These are phyloP conservation scores for Xiphophorus maculatus DNA, from an alignment of 2,113 vertebrate genomes.

Conservation along the genomic window DNA sequence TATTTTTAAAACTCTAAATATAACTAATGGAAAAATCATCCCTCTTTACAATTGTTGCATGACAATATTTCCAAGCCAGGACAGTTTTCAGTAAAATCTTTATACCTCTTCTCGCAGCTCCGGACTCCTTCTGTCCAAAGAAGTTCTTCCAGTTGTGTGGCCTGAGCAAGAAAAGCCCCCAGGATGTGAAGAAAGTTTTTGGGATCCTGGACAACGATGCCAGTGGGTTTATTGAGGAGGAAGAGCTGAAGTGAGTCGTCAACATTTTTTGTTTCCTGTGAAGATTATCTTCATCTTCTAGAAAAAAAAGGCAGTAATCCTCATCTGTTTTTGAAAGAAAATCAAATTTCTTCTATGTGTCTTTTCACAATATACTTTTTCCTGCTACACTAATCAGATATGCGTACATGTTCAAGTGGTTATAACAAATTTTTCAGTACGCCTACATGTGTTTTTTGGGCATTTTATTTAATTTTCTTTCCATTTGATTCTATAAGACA, in stretches of 20 bases:
- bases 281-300: no score
- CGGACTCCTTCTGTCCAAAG: slow-evolving; percentile 92
- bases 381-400: background rate
- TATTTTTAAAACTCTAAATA: background rate
- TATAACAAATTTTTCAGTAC: background rate
- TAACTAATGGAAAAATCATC: background rate
- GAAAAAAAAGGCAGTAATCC: no score
- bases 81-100: background rate
- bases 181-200: slow-evolving; percentile 91
- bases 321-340: no score
- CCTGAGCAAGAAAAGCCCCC: slow-evolving; percentile 88
- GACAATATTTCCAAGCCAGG: background rate
- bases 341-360: no score
- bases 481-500: background rate
- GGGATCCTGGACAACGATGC: slow-evolving; percentile 89
- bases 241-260: slow-evolving; percentile 90
- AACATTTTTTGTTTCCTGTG: no score
- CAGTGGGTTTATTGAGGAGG: slow-evolving; percentile 93
- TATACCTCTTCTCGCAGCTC: slow-evolving; percentile 78
- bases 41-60: background rate
- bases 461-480: background rate
- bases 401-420: background rate
- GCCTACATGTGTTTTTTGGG: background rate
- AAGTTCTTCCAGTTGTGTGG: slow-evolving; percentile 96
- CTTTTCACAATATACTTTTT: background rate